Evolutionary conservation across 2,797 vertebrate species (phyloP), one percentile per base, ranked within the genome.

Genomic region (Phoeniculus purpureus): DNA sequence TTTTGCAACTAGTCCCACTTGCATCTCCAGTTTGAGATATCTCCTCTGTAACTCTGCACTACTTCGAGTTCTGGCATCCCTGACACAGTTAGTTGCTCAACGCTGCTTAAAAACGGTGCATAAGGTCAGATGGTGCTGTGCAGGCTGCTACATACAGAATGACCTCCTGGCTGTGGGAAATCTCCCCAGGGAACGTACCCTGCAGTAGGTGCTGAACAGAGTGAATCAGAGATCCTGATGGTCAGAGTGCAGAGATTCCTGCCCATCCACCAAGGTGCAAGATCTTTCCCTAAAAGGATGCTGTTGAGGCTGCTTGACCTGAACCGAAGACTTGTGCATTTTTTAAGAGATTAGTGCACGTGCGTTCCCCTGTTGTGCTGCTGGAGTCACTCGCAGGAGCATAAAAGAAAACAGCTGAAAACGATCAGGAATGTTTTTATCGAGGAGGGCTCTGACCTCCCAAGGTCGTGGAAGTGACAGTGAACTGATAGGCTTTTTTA

Each of bases 1-100:
- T 95, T 90, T 85, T 59, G 20, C 85, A 70, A 78, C 83, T 60
- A 91, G 87, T 94, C 64, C 73, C 29, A 68, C 73, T 43, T 72
- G 10, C 6, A 59, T 51, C 62, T 92, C 71, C 62, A n/a, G 61
- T 66, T 29, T 70, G 81, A 77, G 68, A 54, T 59, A 22, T 52
- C 51, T 78, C 22, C 26, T 26, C 59, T 45, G 31, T 34, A 68
- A 85, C 27, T 43, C 78, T 78, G 62, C 55, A 20, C 40, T 50
- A 23, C 31, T 75, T 47, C 56, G 67, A 45, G 19, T 20, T 87
- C 47, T 85, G 81, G 50, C 45, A 68, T 27, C 79, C 66, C 60
- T 82, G 55, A 31, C 67, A 75, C 29, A 25, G 9, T 23, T 26
- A 29, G 20, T 34, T 91, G 61, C 52, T 70, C 56, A 65, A 7